Conservation (phyloP, 2,797 vertebrate species). For the Stomatorhinus walkeri region DNA sequence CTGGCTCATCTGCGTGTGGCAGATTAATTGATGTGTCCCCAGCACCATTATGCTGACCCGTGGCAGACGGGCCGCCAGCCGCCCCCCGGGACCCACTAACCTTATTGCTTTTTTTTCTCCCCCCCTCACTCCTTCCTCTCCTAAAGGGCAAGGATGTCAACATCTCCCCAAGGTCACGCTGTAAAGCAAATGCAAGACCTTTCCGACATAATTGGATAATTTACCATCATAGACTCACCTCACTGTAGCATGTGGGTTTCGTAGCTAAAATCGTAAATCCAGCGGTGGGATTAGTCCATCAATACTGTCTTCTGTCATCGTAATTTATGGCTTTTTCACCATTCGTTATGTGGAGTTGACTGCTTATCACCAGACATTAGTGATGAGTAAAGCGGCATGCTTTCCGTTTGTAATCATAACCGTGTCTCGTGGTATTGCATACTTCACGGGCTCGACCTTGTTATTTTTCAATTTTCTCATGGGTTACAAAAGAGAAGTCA, state of each 20-base stretch:
- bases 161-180: conserved; percentile 57
- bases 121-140: conserved; percentile 40
- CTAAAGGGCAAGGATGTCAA: conserved; percentile 59
- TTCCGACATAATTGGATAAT: conserved; percentile 56
- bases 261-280: conserved; percentile 49
- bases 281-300: conserved; percentile 38
- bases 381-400: background rate
- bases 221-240: conserved; percentile 54
- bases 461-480: conserved; percentile 9
- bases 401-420: conserved; percentile 7
- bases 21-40: conserved; percentile 56
- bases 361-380: background rate
- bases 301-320: conserved; percentile 42
- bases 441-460: background rate
- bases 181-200: conserved; percentile 33
- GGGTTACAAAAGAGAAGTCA: conserved; percentile 43
- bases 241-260: conserved; percentile 45
- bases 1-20: conserved; percentile 22
- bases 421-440: conserved; percentile 16
- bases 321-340: conserved; percentile 37
- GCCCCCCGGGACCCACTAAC: conserved; percentile 52
- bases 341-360: conserved; percentile 25
- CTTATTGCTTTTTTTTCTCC: conserved; percentile 54
- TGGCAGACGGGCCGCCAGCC: conserved; percentile 44
- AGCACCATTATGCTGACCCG: conserved; percentile 51